phyloP scores from a whole-genome alignment of 2,888 invertebrate genomes.

The Pyrocoelia pectoralis region DNA sequence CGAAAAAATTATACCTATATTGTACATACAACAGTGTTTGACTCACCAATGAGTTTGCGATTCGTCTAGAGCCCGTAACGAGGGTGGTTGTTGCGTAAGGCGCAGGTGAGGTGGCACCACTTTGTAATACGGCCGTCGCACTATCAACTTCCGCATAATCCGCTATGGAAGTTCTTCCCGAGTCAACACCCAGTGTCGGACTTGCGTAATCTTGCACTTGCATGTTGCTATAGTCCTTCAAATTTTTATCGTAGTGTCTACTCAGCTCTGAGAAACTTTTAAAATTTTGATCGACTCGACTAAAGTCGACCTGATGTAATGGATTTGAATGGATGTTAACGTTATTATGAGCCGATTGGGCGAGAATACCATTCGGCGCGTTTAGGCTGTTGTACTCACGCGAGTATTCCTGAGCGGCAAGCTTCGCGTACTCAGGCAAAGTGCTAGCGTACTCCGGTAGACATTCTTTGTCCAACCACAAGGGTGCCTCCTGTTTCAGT shows the following conservation, averaged over 20 bases:
- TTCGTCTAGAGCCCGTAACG: conserved; percentile 69
- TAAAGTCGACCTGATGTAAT: conserved; percentile 54
- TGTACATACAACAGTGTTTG: not conserved
- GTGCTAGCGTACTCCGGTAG: conserved; percentile 54
- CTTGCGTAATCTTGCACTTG: conserved; percentile 59
- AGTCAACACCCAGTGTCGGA: conserved; percentile 53
- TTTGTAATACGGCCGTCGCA: conserved; percentile 63
- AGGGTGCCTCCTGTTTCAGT: conserved; percentile 65
- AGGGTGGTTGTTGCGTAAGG: conserved; percentile 90
- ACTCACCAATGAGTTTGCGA: conserved; percentile 68
- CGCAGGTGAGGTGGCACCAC: conserved; percentile 77
- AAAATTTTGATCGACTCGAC: conserved; percentile 51
- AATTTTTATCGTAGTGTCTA: conserved; percentile 50
- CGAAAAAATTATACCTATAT: too few relatives aligned
- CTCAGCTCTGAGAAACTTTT: conserved; percentile 40
- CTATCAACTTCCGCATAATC: conserved; percentile 76
- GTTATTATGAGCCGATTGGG: conserved; percentile 39
- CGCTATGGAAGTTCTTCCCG: conserved; percentile 61
- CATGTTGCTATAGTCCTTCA: conserved; percentile 54
- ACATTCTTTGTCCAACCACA: conserved; percentile 60
- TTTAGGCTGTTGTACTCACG: conserved; percentile 46
- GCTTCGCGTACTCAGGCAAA: conserved; percentile 58
- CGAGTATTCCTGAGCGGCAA: conserved; percentile 52
- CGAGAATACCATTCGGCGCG: conserved; percentile 26
- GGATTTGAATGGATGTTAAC: conserved; percentile 57